A percentile compares a stretch with the other conserved stretches of the same genome.
These are phyloP conservation scores for Colletes gigas DNA, from an alignment of 1,140 invertebrate species.

Conservation along the genomic window DNA sequence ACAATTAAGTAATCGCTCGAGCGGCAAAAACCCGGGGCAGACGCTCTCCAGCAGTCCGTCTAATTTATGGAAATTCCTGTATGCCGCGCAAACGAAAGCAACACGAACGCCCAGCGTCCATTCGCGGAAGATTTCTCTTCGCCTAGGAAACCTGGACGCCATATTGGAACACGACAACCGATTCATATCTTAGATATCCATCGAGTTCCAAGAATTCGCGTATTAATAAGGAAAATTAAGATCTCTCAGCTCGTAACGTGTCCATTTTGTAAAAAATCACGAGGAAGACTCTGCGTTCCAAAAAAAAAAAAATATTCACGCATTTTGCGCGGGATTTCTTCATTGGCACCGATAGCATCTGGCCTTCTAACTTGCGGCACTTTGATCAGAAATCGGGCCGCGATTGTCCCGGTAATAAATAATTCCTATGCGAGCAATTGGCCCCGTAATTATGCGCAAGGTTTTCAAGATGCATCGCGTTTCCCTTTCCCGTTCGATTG, in stretches of 20 bases:
- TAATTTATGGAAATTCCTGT: slow-evolving; percentile 26
- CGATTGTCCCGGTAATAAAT: slow-evolving; percentile 30
- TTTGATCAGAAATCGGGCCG: slow-evolving; percentile 1
- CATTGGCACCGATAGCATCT: too few species aligned
- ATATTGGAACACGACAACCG: too few species aligned
- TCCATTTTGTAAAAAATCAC: too few species aligned
- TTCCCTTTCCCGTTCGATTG: slow-evolving; percentile 57
- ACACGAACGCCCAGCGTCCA: neutral
- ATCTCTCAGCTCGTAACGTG: too few species aligned
- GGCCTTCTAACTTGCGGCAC: slow-evolving; percentile 32
- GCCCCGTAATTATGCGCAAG: slow-evolving; percentile 58
- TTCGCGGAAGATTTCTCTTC: neutral
- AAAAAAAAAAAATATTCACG: too few species aligned
- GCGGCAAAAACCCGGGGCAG: neutral
- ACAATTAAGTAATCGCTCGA: slow-evolving; percentile 43
- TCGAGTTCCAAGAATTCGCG: too few species aligned
- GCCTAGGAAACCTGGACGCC: neutral
- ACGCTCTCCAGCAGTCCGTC: neutral
- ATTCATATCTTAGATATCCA: too few species aligned
- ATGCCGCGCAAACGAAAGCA: neutral
- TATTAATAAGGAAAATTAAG: too few species aligned
- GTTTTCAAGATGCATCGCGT: slow-evolving; percentile 42
- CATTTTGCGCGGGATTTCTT: too few species aligned
- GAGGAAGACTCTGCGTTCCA: too few species aligned
- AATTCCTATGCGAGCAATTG: slow-evolving; percentile 55